These are phyloP conservation scores for Onthophagus taurus DNA, from an alignment of 1,140 invertebrate species.

Conservation along the genomic window DNA sequence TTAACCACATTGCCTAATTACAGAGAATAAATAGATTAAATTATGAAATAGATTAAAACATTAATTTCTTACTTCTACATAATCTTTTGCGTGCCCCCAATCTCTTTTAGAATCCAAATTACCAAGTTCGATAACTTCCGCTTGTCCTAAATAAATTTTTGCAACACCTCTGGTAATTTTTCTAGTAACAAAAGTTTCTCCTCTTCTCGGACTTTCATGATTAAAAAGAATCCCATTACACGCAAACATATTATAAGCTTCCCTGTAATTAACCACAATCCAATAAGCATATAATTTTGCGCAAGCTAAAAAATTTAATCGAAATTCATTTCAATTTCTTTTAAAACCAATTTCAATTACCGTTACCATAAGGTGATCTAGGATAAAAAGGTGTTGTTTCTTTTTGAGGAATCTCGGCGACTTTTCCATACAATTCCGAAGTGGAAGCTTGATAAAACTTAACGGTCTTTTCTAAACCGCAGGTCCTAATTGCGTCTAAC, in stretches of 20 bases:
- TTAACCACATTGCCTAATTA: constrained; percentile 95
- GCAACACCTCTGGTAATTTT: constrained; percentile 97
- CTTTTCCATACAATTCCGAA: constrained; percentile 97
- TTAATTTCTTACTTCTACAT: constrained; percentile 70
- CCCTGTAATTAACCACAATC: constrained; percentile 97
- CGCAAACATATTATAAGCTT: constrained; percentile 96
- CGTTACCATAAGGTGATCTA: constrained; percentile 98
- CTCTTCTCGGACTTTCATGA: constrained; percentile 95
- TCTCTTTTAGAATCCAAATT: constrained; percentile 94
- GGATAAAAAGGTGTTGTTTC: constrained; percentile 99
- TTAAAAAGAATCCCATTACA: constrained; percentile 99
- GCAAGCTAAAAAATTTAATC: constrained; percentile 78
- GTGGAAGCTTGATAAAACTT: constrained; percentile 98
- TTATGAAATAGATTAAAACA: background rate
- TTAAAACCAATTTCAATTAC: constrained; percentile 12
- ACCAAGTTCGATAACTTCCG: constrained; percentile 84
- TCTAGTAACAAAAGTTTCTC: constrained; percentile 97
- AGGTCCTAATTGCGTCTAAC: constrained; percentile 91
- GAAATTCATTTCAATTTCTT: constrained; percentile 59
- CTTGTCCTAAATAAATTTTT: constrained; percentile 84
- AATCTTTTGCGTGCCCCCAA: constrained; percentile 99
- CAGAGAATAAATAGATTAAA: background rate
- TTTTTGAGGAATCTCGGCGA: constrained; percentile 90
- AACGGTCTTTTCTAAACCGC: constrained; percentile 73
- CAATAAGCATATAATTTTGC: constrained; percentile 98